A percentile compares a stretch with the other conserved stretches of the same genome.
These are phyloP conservation scores for Notechis scutatus DNA, from an alignment of 2,113 vertebrate genomes.

Conservation along the genomic window DNA sequence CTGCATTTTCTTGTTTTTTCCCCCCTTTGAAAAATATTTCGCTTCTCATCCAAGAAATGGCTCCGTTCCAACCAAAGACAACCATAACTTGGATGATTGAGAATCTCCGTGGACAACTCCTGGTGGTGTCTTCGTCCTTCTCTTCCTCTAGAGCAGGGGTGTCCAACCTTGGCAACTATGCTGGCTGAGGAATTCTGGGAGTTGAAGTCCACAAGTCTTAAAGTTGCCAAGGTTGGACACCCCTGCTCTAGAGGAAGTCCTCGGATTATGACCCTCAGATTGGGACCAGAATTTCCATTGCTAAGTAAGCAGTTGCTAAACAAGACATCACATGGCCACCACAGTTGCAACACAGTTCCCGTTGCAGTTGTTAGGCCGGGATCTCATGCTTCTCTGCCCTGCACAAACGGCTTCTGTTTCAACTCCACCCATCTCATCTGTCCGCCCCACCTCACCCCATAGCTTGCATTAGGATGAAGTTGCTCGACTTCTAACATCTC, in stretches of 20 bases:
- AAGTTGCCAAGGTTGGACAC: too few relatives aligned
- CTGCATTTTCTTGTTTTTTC: not conserved
- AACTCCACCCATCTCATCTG: not conserved
- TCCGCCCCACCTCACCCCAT: not conserved
- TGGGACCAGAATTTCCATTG: not conserved
- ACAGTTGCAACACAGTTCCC: not conserved
- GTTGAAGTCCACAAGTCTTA: too few relatives aligned
- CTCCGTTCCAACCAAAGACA: not conserved
- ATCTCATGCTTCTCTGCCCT: not conserved
- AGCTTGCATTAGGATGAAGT: not conserved
- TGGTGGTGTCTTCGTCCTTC: not conserved
- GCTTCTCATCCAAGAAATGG: not conserved
- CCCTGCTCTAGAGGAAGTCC: not conserved
- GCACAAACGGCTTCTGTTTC: not conserved
- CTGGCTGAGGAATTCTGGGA: too few relatives aligned
- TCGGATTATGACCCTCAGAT: not conserved
- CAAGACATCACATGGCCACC: not conserved
- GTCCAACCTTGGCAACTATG: too few relatives aligned
- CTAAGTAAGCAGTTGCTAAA: not conserved
- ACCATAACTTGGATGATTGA: not conserved
- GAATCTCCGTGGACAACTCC: not conserved
- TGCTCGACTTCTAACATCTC: not conserved
- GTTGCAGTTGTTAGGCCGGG: not conserved
- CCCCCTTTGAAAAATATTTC: not conserved
- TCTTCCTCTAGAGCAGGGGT: not conserved